phyloP scores from a whole-genome alignment of 2,888 invertebrate species.

The Kuschelorhynchus macadamiae region DNA sequence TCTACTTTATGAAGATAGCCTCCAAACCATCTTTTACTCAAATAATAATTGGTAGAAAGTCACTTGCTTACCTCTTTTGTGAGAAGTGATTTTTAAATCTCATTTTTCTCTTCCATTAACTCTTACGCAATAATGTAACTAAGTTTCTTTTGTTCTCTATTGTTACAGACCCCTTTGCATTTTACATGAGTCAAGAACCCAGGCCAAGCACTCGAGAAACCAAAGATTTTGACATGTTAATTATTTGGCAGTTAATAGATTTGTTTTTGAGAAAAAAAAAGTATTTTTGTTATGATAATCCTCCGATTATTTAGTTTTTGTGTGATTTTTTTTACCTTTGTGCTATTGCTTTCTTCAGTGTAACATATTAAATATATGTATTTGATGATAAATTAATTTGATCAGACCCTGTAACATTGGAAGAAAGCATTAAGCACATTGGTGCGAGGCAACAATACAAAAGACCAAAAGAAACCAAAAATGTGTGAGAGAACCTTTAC shows the following conservation, averaged over 20 bases:
- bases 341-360: conserved; percentile 31
- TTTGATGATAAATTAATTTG: not conserved
- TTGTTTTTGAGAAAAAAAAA: conserved; percentile 12
- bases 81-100: conserved; percentile 2
- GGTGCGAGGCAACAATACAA: conserved; percentile 22
- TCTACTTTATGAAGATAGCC: conserved; percentile 22
- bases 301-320: conserved; percentile 20
- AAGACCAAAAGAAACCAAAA: conserved; percentile 41
- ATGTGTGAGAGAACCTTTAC: conserved; percentile 38
- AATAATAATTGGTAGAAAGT: not conserved
- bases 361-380: no score
- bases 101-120: not conserved
- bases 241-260: conserved; percentile 15
- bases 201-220: conserved; percentile 17
- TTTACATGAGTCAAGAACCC: conserved; percentile 14
- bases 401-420: not conserved
- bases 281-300: conserved; percentile 12
- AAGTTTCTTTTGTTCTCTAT: conserved; percentile 25
- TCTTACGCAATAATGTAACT: conserved; percentile 3
- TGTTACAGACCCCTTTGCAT: conserved; percentile 40
- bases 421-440: conserved; percentile 29
- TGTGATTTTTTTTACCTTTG: conserved; percentile 19
- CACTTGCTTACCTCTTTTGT: conserved; percentile 31
- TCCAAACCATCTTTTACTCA: not conserved
- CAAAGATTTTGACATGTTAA: conserved; percentile 2